Evolutionary conservation across 2,113 vertebrate genomes (phyloP), one percentile per base, ranked within the genome.

Genomic region (Psittacus erithacus): DNA sequence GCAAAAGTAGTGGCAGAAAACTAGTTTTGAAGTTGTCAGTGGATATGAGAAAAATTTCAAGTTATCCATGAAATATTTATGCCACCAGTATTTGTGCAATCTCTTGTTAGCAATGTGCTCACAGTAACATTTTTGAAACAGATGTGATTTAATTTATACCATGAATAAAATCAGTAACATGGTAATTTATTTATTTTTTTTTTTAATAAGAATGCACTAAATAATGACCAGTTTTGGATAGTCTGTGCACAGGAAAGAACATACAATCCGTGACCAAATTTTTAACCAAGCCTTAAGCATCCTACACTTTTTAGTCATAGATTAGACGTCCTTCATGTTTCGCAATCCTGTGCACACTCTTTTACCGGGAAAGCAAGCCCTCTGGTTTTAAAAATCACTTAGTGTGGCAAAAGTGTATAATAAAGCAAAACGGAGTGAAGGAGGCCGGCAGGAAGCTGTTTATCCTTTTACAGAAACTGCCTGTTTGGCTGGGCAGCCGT

Each of bases 391-490:
- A 95, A 95, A 97, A 88, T 93, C 83, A 43, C 74, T 94, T 86
- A 83, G 92, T 93, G 94, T 92, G 96, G 95, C 93, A 80, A 82
- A 96, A 96, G 92, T 25, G 79, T 86, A 53, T 82, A 91, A 92
- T 95, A 83, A 94, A 96, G 28, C 81, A 38, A 84, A 94, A 57
- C 81, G 52, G 81, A 92, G 85, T 8, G 80, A 82, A 84, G 88
- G 79, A 92, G 74, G 33, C 92, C 96, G 95, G 90, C 95, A 96
- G 92, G 95, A 97, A 95, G 53, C 90, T 96, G 84, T 93, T 84
- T 55, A 63, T 90, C 77, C 83, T 92, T 95, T 95, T 94, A 96
- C 88, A 94, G 92, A 84, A 96, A 96, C 71, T 88, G 94, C 84
- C 95, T 96, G 90, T 96, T 96, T 96, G 96, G 70, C 92, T 92